Evolutionary conservation across 35 echinoderm and acorn worm species (phyloP), one percentile per base, ranked within the genome.

Genomic region (Lytechinus variegatus): DNA sequence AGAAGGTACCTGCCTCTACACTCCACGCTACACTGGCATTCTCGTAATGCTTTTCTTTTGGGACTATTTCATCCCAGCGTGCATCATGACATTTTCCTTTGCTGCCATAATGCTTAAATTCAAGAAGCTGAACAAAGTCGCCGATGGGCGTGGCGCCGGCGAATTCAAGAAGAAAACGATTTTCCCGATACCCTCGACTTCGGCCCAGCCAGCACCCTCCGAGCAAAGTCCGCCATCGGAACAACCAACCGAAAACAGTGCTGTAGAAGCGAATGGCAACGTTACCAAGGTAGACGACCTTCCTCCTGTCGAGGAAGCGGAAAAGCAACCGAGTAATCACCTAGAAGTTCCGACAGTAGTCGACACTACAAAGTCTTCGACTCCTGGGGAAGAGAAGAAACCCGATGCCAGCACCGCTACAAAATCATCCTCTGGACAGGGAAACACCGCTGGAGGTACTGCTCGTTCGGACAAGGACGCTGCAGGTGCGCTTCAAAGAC

Each of bases 21-120:
- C 21, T 8, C 57, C 87, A 28, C 52, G 86, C 9, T 95, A 95
- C 10, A 94, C 54, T 27, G 52, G 88, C 0, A 33, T 96, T 1
- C 94, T 95, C 52, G 87, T 98, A 2, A 72, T 95, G 27, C 51
- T 98, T 10, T 97, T 96, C 53, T 54, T 98, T 10, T 96, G 95
- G 94, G 95, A 96, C 8, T 98, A 97, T 66, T 94, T 97, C 88
- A 89, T 98, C 13, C 97, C 97, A 12, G 94, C 95, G 12, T 28
- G 56, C 28, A 86, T 97, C 54, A 98, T 98, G 97, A 95, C 95
- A 5, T 97, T 94, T 61, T 95, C 95, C 11, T 98, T 97, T 61
- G 58, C 86, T 1, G n/a, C 54, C n/a, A 97, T 98, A 52, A 27
- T 96, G 8, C 91, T 91, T 9, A 96, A 92, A 72, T 95, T 98